Evolutionary conservation across 2,113 vertebrate species (phyloP).

Genomic region (Stercorarius parasiticus): DNA sequence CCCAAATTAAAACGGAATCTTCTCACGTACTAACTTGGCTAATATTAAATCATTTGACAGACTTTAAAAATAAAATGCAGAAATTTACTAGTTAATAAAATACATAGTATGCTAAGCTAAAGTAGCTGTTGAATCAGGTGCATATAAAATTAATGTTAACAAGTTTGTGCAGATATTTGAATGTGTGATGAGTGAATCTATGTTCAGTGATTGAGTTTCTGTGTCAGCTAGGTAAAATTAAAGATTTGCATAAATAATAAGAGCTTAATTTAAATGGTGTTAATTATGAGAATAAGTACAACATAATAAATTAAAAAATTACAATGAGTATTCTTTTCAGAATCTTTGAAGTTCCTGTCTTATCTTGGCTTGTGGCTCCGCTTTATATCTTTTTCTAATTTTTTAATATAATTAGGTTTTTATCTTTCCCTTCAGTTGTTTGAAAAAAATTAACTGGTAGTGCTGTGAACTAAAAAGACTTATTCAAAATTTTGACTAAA

Average conservation of each 20-base stretch:
- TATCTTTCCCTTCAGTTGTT: background rate
- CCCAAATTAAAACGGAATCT: background rate
- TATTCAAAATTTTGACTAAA: background rate
- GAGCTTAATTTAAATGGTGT: background rate
- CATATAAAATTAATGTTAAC: background rate
- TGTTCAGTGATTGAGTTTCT: background rate
- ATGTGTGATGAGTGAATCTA: background rate
- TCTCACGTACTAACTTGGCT: background rate
- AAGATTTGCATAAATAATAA: background rate
- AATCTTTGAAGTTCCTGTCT: constrained; percentile 13
- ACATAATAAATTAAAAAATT: background rate
- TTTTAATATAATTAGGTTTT: constrained; percentile 16
- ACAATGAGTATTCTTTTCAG: background rate
- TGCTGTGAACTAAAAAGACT: background rate
- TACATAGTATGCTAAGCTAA: background rate
- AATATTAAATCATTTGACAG: background rate
- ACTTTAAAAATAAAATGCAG: background rate
- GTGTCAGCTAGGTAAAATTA: background rate
- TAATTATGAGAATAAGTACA: background rate
- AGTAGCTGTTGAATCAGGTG: background rate
- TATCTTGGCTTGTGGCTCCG: background rate
- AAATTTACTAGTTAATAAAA: background rate
- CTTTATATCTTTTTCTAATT: background rate
- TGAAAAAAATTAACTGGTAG: background rate
- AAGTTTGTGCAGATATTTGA: background rate